Evolutionary conservation across 2,888 invertebrate species (phyloP).

Genomic region (Nephrocerus scutellatus): DNA sequence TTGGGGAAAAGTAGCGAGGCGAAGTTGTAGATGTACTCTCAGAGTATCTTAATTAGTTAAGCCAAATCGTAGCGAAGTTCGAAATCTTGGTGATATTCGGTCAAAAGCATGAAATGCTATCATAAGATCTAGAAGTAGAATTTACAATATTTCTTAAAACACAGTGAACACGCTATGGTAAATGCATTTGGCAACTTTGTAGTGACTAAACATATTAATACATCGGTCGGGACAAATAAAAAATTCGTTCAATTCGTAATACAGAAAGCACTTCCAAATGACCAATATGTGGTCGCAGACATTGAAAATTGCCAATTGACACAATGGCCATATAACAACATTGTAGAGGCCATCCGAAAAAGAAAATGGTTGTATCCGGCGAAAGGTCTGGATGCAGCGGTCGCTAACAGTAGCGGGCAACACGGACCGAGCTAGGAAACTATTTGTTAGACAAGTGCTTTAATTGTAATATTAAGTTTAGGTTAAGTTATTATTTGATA

Average conservation of each 20-base stretch:
- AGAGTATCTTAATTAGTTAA: conserved; percentile 5
- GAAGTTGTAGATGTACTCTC: conserved; percentile 20
- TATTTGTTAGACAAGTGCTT: too few relatives aligned
- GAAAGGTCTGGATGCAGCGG: too few relatives aligned
- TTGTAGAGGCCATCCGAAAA: not conserved
- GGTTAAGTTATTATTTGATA: too few relatives aligned
- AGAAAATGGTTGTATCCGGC: not conserved
- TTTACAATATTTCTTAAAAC: conserved; percentile 2
- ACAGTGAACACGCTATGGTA: not conserved
- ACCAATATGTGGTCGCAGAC: conserved; percentile 3
- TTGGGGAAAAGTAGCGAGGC: conserved; percentile 28
- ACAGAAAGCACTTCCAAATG: not conserved
- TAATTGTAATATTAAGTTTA: too few relatives aligned
- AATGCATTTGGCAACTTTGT: conserved; percentile 1
- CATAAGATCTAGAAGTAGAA: conserved; percentile 1
- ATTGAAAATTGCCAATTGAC: conserved; percentile 3
- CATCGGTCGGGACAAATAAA: conserved; percentile 1
- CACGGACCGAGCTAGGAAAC: too few relatives aligned
- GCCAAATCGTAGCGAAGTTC: not conserved
- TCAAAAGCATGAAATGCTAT: not conserved
- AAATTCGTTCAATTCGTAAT: too few relatives aligned
- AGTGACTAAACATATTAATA: conserved; percentile 1
- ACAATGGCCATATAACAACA: conserved; percentile 1
- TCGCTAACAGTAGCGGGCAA: too few relatives aligned
- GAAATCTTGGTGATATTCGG: not conserved